phyloP scores from a whole-genome alignment of 2,113 vertebrate genomes.

The Rhodinocichla rosea region DNA sequence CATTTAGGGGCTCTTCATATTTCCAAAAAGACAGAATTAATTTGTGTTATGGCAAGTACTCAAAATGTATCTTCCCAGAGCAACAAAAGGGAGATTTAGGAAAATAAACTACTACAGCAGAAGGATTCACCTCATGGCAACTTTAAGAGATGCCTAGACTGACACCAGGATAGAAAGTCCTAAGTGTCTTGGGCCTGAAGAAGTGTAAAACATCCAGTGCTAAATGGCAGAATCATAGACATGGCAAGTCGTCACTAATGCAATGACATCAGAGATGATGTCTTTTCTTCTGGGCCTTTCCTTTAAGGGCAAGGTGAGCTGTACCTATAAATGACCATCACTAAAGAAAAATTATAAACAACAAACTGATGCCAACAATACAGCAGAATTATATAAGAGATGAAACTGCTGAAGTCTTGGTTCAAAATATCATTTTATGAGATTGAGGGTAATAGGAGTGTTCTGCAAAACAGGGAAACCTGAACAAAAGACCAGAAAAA shows the following conservation, averaged over 20 bases:
- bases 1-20: not conserved
- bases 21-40: not conserved
- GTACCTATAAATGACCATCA: not conserved
- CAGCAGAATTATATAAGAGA: not conserved
- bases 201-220: not conserved
- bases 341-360: not conserved
- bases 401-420: not conserved
- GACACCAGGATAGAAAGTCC: not conserved
- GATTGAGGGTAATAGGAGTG: not conserved
- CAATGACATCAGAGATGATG: not conserved
- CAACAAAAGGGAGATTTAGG: not conserved
- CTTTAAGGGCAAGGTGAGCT: not conserved
- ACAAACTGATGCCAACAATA: accelerated
- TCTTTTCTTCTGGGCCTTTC: not conserved
- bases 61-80: not conserved
- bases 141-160: not conserved
- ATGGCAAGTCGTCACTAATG: not conserved
- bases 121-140: not conserved
- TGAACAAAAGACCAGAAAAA: not conserved
- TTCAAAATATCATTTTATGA: not conserved
- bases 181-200: accelerated
- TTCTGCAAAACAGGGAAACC: not conserved
- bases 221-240: not conserved
- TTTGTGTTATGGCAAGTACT: not conserved
- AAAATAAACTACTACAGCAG: not conserved